These are phyloP conservation scores for Syngnathus rostellatus DNA, from an alignment of 2,797 vertebrate species.

Conservation along the genomic window DNA sequence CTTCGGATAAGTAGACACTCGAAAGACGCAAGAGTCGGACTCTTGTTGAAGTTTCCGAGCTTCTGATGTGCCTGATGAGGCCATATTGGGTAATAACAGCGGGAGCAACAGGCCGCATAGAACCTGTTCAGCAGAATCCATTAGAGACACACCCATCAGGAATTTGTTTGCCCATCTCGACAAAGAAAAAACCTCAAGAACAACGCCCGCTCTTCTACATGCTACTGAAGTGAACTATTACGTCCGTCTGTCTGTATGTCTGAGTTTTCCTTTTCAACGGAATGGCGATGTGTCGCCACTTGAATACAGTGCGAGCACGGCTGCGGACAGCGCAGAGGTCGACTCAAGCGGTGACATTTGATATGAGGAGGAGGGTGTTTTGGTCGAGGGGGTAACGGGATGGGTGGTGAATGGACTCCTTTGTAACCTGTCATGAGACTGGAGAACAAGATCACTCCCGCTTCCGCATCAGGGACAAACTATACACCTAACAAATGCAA, in stretches of 20 bases:
- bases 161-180: conserved; percentile 34
- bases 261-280: neutral
- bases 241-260: neutral
- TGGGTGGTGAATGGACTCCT: conserved; percentile 59
- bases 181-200: conserved; percentile 23
- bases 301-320: neutral
- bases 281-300: neutral
- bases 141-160: conserved; percentile 44
- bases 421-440: conserved; percentile 67
- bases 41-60: neutral
- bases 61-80: conserved; percentile 4
- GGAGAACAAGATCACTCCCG: conserved; percentile 53
- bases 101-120: conserved; percentile 54
- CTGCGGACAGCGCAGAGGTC: neutral
- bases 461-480: conserved; percentile 39
- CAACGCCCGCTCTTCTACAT: neutral
- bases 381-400: conserved; percentile 12
- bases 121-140: conserved; percentile 63
- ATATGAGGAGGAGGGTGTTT: conserved; percentile 33
- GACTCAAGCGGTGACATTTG: conserved; percentile 44
- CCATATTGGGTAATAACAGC: conserved; percentile 27
- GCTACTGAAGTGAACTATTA: too few species aligned
- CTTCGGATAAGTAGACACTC: neutral
- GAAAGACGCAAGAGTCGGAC: neutral
- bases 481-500: too few species aligned